A percentile compares a stretch with the other conserved stretches of the same genome.
Evolutionary conservation across 2,797 vertebrate species (phyloP).

Genomic region (Clamator glandarius): DNA sequence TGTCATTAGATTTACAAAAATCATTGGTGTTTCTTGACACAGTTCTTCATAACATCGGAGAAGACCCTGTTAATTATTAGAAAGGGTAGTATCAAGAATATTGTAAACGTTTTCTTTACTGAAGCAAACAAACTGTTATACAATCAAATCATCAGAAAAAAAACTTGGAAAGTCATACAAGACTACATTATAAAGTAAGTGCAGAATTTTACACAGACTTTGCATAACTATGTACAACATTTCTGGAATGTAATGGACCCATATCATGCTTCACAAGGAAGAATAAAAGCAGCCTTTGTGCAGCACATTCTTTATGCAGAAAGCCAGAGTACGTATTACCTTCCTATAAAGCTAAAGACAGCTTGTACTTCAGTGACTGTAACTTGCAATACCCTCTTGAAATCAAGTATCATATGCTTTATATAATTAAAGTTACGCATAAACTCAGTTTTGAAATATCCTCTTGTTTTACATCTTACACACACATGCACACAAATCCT

Average conservation of each 20-base stretch:
- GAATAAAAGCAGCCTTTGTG: background rate
- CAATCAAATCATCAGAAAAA: background rate
- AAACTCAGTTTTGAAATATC: background rate
- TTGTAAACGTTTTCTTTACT: background rate
- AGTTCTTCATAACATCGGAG: conserved; percentile 81
- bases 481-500: background rate
- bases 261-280: background rate
- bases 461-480: background rate
- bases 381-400: background rate
- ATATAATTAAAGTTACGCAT: background rate
- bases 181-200: background rate
- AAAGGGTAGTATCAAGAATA: conserved; percentile 1
- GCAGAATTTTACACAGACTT: background rate
- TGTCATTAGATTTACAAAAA: conserved; percentile 79
- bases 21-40: conserved; percentile 74
- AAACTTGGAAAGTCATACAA: background rate
- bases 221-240: background rate
- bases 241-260: background rate
- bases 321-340: background rate
- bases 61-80: conserved; percentile 74
- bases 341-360: background rate
- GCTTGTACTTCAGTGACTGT: background rate
- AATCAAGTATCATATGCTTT: background rate
- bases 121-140: background rate
- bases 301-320: background rate